phyloP scores from a whole-genome alignment of 1,140 invertebrate genomes.

The Camponotus floridanus region DNA sequence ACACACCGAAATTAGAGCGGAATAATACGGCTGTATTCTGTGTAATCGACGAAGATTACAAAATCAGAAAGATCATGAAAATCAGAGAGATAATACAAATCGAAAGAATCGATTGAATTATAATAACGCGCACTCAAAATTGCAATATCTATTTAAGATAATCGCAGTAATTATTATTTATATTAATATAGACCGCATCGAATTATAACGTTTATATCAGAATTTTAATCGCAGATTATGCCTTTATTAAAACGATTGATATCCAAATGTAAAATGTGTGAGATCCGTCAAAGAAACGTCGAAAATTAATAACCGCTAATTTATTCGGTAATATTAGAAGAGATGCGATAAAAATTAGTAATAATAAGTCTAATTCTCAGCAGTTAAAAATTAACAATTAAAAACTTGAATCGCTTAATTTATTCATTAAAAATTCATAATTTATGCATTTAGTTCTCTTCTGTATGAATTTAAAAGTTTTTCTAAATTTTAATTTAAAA shows the following conservation, averaged over 20 bases:
- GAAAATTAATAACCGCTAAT: too few species aligned
- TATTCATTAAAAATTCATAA: too few species aligned
- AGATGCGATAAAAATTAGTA: too few species aligned
- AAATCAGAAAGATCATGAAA: not conserved
- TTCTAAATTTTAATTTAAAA: too few species aligned
- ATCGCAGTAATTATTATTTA: not conserved
- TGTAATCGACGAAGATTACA: not conserved
- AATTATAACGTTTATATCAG: not conserved
- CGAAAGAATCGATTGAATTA: not conserved
- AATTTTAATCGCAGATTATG: not conserved
- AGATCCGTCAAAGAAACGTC: too few species aligned
- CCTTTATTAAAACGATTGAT: not conserved
- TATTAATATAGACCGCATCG: not conserved
- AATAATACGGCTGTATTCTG: slow-evolving; percentile 1
- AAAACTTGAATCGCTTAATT: too few species aligned
- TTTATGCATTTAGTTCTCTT: too few species aligned
- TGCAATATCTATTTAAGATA: not conserved
- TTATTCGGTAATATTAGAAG: too few species aligned
- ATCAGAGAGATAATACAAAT: slow-evolving; percentile 15
- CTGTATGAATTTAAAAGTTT: too few species aligned
- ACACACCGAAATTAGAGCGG: slow-evolving; percentile 4
- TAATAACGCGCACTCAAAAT: not conserved
- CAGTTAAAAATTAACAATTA: too few species aligned
- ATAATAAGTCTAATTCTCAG: too few species aligned
- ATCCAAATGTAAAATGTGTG: not conserved